Evolutionary conservation across 1,140 invertebrate species (phyloP), one percentile per base, ranked within the genome.

Genomic region (Bombus impatiens): DNA sequence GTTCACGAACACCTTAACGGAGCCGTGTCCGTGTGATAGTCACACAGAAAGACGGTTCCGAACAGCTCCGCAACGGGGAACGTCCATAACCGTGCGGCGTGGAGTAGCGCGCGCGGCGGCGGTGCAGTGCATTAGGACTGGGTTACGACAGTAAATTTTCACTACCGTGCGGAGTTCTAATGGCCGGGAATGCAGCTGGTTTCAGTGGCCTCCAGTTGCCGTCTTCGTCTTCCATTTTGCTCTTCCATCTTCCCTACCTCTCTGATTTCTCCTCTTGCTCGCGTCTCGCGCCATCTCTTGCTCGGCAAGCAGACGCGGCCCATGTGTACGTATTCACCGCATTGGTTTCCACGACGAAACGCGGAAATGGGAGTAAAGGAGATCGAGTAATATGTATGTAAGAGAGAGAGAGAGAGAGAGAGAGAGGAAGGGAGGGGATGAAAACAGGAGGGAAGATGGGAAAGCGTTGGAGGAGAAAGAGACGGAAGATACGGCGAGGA

Each of bases 61-160:
- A 76, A 65, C 72, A 76, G 77, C 88, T 87, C 89, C 91, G 88
- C 90, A 90, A 80, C 78, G 78, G 78, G 90, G 89, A 93, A 90
- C 92, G 93, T 93, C 93, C 94, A 94, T 94, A 94, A 94, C 92
- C 92, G 70, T 93, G 90, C 89, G 91, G 88, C 86, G 47, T 44
- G 78, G 84, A 90, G 83, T 84, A 91, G 80, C 57, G 82, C 86
- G 82, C 86, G 78, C 84, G 47, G 47, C 82, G 81, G 44, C 57
- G 77, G 71, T 78, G 78, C 89, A 94, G 93, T 95, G 94, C 93
- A 95, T 94, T 94, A 95, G 93, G 94, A 95, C 93, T 93, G 93
- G 94, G 94, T 95, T 94, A 95, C 94, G 94, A 95, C 94, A 94
- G 94, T 95, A 95, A 95, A 95, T 95, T 95, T 95, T 95, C 94